Conservation (phyloP, 2,888 invertebrate genomes). For the Tenthredo livida region DNA sequence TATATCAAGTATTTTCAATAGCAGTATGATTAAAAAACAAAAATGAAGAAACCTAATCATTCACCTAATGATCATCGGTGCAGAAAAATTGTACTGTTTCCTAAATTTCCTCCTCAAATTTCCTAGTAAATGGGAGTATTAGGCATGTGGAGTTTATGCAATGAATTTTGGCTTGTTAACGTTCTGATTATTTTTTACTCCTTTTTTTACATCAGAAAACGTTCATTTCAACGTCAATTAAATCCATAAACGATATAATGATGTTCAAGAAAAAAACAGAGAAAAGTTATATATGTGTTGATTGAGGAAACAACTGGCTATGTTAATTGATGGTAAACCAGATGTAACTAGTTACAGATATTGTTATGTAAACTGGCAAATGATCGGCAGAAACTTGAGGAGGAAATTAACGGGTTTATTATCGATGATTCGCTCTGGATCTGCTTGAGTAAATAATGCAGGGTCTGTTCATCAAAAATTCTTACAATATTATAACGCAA, state of each 20-base stretch:
- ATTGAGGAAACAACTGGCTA: not conserved
- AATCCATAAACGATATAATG: not conserved
- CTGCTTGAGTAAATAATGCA: slow-evolving; percentile 38
- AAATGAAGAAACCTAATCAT: not conserved
- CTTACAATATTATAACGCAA: not conserved
- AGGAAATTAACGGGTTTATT: not conserved
- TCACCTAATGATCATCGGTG: not conserved
- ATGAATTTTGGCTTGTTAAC: not conserved
- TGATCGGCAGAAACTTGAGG: slow-evolving; percentile 6
- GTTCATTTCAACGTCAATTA: not conserved
- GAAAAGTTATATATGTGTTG: not conserved
- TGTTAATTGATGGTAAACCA: not conserved
- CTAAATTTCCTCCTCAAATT: slow-evolving; percentile 5
- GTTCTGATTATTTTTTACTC: not conserved
- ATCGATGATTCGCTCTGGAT: slow-evolving; percentile 12
- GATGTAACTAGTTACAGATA: not conserved
- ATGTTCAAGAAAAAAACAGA: not conserved
- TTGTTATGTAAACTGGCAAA: not conserved
- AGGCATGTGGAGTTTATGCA: not conserved
- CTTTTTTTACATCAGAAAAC: not conserved
- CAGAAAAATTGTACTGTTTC: not conserved
- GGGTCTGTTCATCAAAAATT: not conserved
- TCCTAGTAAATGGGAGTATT: not conserved
- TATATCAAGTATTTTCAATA: slow-evolving; percentile 11
- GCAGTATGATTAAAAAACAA: no score